Base-by-base conservation (phyloP, 2,797 vertebrate species). In the Peromyscus aztecus region DNA sequence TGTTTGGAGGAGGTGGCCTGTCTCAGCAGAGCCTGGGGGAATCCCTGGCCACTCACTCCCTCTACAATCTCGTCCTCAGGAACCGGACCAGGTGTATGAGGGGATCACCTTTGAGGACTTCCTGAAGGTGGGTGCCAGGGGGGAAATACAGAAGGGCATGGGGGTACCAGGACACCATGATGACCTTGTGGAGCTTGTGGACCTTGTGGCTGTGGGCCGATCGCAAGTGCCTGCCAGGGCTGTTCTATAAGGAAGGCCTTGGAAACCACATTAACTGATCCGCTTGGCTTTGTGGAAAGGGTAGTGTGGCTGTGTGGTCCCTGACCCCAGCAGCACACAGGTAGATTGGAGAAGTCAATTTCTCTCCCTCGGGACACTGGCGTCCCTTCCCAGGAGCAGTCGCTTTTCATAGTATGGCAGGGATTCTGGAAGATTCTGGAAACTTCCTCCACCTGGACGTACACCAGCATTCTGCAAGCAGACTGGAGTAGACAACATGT, bases 91-190 rank as follows among this genome's bases (percentile, higher is more conserved):
- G 80, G 98, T 99, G 91, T 99, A 99, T 0, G 99, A 99, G 96
- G 99, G 99, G 95, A 99, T 99, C 95, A 99, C 99, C 0, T 99
- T 99, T 0, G 99, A 99, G n/a, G 99, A 99, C 97, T 99, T 99
- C 98, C 98, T 99, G 43, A 99, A 99, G 99, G 99, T 99, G 77
- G 52, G 98, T 97, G 71, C 21, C 14, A 0, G 4, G 17, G 82
- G 24, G 16, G 7, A 0, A 12, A 13, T 21, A 10, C 3, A 31
- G 0, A 0, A 14, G 2, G 11, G 43, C 3, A 27, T 67, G 29
- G 21, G 65, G 76, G 9, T 8, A 16, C 0, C 31, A 24, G 80
- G 75, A 17, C 2, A 13, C 52, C 49, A 37, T 0, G 27, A 37
- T 17, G 37, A 29, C 24, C 67, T 82, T 7, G 0, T 4, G 67